Conservation (phyloP, 2,888 invertebrate species). For the Phortica okadai region DNA sequence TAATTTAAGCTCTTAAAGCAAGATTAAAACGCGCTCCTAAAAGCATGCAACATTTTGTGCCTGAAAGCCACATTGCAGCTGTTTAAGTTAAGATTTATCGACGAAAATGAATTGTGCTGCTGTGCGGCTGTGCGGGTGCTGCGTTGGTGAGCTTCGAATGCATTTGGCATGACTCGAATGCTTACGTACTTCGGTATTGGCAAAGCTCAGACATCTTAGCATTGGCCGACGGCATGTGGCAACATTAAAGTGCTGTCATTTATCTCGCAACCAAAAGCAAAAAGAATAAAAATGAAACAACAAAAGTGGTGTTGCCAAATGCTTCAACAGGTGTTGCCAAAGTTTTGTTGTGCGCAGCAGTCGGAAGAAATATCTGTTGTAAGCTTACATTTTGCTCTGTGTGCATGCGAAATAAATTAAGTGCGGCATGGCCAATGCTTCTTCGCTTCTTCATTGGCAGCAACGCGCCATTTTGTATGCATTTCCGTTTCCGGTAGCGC, state of each 20-base stretch:
- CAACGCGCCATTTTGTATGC: background rate
- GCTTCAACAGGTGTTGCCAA: background rate
- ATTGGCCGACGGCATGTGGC: background rate
- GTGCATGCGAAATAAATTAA: background rate
- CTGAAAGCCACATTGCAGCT: constrained; percentile 15
- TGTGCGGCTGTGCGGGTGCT: background rate
- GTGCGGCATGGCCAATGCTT: background rate
- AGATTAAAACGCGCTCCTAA: constrained; percentile 36
- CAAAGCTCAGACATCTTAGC: background rate
- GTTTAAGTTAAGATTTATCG: constrained; percentile 43
- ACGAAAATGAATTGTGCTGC: background rate
- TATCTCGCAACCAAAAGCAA: background rate
- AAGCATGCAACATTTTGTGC: constrained; percentile 35
- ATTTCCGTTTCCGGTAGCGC: background rate
- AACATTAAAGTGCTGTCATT: background rate
- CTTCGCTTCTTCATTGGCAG: background rate
- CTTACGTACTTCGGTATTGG: background rate
- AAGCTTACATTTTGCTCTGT: too few species aligned
- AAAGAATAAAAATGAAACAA: too few species aligned
- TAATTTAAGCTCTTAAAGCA: background rate
- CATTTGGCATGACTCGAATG: background rate
- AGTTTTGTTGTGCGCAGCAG: background rate
- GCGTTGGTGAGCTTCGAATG: background rate
- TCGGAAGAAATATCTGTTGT: background rate
- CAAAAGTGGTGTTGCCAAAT: background rate